phyloP scores from a whole-genome alignment of 2,797 vertebrate genomes.

The Valencia hispanica region DNA sequence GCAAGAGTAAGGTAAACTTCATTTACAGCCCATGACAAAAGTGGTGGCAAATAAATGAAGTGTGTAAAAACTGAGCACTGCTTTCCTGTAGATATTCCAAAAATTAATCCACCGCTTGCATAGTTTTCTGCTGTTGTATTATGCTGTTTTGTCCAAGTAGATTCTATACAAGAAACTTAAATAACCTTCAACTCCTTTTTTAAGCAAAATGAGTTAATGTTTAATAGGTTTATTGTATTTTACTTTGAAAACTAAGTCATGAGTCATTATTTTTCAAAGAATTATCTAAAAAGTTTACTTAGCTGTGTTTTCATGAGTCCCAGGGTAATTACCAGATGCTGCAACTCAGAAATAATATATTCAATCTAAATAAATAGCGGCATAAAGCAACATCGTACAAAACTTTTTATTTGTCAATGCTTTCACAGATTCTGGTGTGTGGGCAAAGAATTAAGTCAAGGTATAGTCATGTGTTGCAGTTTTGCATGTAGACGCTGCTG shows the following conservation, averaged over 20 bases:
- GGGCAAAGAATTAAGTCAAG: neutral
- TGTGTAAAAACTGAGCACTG: constrained; percentile 70
- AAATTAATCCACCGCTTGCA: constrained; percentile 67
- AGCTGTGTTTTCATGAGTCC: neutral
- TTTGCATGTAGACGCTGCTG: neutral
- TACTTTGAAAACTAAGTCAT: constrained; percentile 24
- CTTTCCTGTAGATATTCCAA: constrained; percentile 67
- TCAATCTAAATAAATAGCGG: neutral
- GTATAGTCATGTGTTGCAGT: neutral
- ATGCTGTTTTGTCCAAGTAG: constrained; percentile 39
- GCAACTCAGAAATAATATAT: neutral
- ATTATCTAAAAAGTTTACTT: constrained; percentile 1
- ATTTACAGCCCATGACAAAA: constrained; percentile 64
- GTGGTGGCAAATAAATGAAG: constrained; percentile 72
- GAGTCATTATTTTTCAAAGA: neutral
- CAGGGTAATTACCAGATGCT: constrained; percentile 1
- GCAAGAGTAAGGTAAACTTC: constrained; percentile 61
- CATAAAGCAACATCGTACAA: no score
- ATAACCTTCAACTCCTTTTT: constrained; percentile 25
- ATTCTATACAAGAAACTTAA: constrained; percentile 34
- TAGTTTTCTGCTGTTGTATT: constrained; percentile 57
- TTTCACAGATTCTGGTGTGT: neutral
- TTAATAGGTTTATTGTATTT: constrained; percentile 32
- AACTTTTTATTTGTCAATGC: neutral
- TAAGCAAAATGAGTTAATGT: constrained; percentile 5